A percentile compares a stretch with the other conserved stretches of the same genome.
Conservation (phyloP, 2,888 invertebrate genomes). For the Eupithecia inturbata region DNA sequence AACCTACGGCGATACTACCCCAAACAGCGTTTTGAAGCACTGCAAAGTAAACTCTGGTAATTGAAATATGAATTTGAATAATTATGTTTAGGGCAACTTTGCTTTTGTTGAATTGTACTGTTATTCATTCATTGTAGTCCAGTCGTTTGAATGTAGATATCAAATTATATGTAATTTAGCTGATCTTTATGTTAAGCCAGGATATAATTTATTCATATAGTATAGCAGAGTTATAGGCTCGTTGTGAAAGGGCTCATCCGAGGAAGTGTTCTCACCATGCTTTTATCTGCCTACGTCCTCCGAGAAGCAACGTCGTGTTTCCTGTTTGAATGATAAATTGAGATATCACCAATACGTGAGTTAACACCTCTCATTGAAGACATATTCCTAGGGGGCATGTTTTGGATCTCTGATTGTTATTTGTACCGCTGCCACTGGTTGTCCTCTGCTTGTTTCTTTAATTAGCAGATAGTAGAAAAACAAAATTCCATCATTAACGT, state of each 20-base stretch:
- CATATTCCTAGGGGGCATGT: background rate
- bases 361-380: background rate
- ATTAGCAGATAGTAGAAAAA: background rate
- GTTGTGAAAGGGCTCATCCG: too few relatives aligned
- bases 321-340: background rate
- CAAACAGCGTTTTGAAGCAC: conserved; percentile 70
- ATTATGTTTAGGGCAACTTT: conserved; percentile 55
- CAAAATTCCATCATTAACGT: background rate
- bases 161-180: too few relatives aligned
- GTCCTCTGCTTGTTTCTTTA: background rate
- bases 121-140: background rate
- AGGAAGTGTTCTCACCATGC: too few relatives aligned
- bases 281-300: too few relatives aligned
- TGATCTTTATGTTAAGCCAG: background rate
- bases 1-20: conserved; percentile 67
- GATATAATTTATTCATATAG: background rate
- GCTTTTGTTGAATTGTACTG: conserved; percentile 18
- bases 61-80: conserved; percentile 78
- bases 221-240: too few relatives aligned
- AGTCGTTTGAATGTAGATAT: background rate
- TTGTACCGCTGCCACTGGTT: background rate
- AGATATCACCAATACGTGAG: too few relatives aligned
- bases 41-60: conserved; percentile 74
- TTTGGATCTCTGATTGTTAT: background rate
- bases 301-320: too few relatives aligned